phyloP scores from a whole-genome alignment of 2,797 vertebrate species.

The Xenentodon cancila region DNA sequence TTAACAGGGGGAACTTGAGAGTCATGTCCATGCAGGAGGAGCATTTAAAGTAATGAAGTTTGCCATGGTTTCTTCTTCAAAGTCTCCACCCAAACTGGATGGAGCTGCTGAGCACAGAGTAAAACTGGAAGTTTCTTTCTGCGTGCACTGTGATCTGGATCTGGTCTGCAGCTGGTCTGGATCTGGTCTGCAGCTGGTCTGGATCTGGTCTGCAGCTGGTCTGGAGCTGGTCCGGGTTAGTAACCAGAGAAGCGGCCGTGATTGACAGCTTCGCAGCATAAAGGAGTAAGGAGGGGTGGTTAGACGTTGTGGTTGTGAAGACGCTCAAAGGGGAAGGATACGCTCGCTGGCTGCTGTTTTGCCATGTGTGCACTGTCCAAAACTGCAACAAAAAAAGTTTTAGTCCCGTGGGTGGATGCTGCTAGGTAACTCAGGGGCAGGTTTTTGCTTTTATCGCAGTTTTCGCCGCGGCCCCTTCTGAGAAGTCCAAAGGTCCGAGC shows the following conservation, averaged over 20 bases:
- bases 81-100: too few relatives aligned
- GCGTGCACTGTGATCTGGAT: too few relatives aligned
- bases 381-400: not conserved
- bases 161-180: too few relatives aligned
- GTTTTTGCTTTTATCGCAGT: not conserved
- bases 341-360: slow-evolving; percentile 3
- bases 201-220: not conserved
- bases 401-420: not conserved
- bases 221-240: slow-evolving; percentile 17
- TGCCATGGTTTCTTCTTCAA: too few relatives aligned
- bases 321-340: slow-evolving; percentile 36
- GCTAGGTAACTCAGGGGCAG: not conserved
- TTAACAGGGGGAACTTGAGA: too few relatives aligned
- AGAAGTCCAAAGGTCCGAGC: slow-evolving; percentile 66
- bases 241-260: slow-evolving; percentile 58
- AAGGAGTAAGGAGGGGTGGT: slow-evolving; percentile 30
- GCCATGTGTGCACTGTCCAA: slow-evolving; percentile 36
- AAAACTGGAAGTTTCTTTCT: too few relatives aligned
- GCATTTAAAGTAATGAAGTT: too few relatives aligned
- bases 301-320: too few relatives aligned
- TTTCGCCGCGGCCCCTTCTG: not conserved
- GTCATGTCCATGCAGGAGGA: too few relatives aligned
- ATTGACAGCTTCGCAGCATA: slow-evolving; percentile 33
- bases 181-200: not conserved
- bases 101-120: too few relatives aligned